Percentiles rank a stretch among this genome's conserved stretches.
phyloP scores from a whole-genome alignment of 2,888 invertebrate genomes.

The Rhamnusium bicolor region DNA sequence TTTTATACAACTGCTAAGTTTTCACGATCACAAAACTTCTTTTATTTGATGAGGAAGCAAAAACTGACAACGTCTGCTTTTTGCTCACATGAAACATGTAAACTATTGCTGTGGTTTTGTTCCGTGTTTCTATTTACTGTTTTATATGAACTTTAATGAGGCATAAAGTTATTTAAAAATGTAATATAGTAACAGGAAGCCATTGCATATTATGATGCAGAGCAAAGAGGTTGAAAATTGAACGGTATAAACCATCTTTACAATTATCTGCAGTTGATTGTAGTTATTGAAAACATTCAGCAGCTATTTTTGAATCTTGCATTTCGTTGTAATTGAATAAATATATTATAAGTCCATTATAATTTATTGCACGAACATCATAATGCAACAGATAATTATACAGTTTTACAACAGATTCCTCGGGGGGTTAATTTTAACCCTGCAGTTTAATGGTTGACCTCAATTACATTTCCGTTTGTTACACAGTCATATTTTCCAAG shows the following conservation, averaged over 20 bases:
- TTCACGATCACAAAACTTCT: too few relatives aligned
- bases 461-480: constrained; percentile 2
- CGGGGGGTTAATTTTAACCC: not conserved
- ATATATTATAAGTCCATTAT: constrained; percentile 37
- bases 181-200: not conserved
- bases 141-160: not conserved
- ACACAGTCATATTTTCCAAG: not conserved
- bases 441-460: not conserved
- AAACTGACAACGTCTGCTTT: too few relatives aligned
- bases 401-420: not conserved
- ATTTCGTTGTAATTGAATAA: constrained; percentile 44
- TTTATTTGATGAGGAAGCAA: too few relatives aligned
- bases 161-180: not conserved
- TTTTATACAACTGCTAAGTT: too few relatives aligned
- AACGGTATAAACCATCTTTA: constrained; percentile 34
- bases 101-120: not conserved
- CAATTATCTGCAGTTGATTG: constrained; percentile 29
- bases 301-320: constrained; percentile 30
- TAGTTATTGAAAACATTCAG: constrained; percentile 37
- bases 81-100: too few relatives aligned
- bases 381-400: not conserved
- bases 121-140: not conserved
- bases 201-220: not conserved
- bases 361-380: not conserved
- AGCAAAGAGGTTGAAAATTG: constrained; percentile 25